Percentiles rank a stretch among this genome's conserved stretches.
These are phyloP conservation scores for Pentalonia nigronervosa DNA, from an alignment of 1,140 invertebrate genomes.

Conservation along the genomic window DNA sequence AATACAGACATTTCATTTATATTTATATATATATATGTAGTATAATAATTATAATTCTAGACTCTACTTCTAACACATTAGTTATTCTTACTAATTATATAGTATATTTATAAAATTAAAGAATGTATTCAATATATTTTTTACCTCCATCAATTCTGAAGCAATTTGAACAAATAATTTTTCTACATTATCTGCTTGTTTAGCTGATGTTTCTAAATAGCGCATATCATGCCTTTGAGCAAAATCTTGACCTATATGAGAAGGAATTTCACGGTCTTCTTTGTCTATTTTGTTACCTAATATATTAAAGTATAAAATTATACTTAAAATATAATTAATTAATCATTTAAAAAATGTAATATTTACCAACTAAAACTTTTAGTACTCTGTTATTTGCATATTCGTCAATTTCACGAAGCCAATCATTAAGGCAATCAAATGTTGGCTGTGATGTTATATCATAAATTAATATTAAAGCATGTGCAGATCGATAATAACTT, in stretches of 20 bases:
- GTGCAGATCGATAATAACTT: constrained; percentile 96
- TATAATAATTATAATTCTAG: too few species aligned
- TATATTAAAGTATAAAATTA: background rate
- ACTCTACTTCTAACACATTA: too few species aligned
- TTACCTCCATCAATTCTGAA: constrained; percentile 86
- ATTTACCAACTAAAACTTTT: constrained; percentile 85
- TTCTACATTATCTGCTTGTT: constrained; percentile 97
- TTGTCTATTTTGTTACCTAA: constrained; percentile 94
- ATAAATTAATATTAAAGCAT: constrained; percentile 96
- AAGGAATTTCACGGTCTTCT: constrained; percentile 92
- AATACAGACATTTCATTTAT: too few species aligned
- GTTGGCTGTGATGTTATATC: constrained; percentile 97
- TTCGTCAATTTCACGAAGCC: constrained; percentile 95
- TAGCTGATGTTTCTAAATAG: constrained; percentile 97
- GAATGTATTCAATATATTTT: background rate
- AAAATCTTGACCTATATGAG: constrained; percentile 94
- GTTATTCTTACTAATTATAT: too few species aligned
- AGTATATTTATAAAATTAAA: background rate
- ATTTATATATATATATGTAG: too few species aligned
- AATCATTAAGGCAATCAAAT: constrained; percentile 94
- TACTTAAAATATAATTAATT: background rate
- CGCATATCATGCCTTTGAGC: constrained; percentile 95
- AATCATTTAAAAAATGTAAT: constrained; percentile 61
- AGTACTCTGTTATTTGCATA: constrained; percentile 95
- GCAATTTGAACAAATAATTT: constrained; percentile 95